A percentile compares a stretch with the other conserved stretches of the same genome.
Conservation (phyloP, 2,888 invertebrate genomes). For the Alsophila aescularia region DNA sequence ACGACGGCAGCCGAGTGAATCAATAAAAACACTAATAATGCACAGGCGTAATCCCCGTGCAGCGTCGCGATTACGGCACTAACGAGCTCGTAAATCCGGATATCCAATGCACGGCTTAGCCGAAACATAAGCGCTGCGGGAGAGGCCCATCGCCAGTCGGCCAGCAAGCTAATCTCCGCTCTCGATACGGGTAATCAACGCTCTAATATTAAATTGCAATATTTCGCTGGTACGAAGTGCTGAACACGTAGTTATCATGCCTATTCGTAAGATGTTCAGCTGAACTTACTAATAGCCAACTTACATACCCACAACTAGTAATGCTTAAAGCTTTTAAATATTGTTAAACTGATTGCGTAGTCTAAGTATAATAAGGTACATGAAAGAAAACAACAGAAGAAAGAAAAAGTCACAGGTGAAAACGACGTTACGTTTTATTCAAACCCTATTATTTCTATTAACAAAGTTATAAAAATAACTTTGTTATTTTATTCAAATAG, state of each 20-base stretch:
- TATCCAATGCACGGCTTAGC: constrained; percentile 79
- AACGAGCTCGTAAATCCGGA: constrained; percentile 83
- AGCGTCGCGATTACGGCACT: constrained; percentile 81
- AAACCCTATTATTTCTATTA: too few species aligned
- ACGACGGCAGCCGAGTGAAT: constrained; percentile 84
- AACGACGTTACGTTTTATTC: too few species aligned
- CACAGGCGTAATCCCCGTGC: constrained; percentile 83
- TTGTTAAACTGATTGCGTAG: too few species aligned
- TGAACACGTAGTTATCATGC: background rate
- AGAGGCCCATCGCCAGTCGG: constrained; percentile 11
- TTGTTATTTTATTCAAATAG: too few species aligned
- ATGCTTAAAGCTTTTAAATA: too few species aligned
- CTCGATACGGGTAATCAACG: constrained; percentile 28
- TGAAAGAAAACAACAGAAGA: too few species aligned
- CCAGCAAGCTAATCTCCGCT: constrained; percentile 21
- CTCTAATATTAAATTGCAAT: constrained; percentile 34
- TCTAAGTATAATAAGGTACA: too few species aligned
- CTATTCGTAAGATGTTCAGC: too few species aligned
- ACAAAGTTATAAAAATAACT: too few species aligned
- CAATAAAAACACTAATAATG: constrained; percentile 85
- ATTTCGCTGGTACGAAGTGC: background rate
- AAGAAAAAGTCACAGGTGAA: too few species aligned
- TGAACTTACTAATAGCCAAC: too few species aligned
- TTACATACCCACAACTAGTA: too few species aligned
- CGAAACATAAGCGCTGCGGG: constrained; percentile 64